Evolutionary conservation across 2,888 invertebrate species (phyloP).

Genomic region (Standfussiana lucernea): DNA sequence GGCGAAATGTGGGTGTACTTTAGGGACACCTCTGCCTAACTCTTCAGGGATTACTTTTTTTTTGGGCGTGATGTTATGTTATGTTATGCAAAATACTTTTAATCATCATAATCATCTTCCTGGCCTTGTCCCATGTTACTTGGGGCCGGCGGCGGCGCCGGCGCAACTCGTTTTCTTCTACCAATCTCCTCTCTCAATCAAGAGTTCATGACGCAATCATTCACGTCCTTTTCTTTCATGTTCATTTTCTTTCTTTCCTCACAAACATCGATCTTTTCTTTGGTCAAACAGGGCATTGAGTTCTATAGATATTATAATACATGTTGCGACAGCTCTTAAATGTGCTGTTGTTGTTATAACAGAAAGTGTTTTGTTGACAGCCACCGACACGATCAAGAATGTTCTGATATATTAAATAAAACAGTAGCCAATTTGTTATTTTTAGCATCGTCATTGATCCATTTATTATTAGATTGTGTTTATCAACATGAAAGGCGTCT

Average conservation of each 20-base stretch:
- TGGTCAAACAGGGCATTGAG: neutral
- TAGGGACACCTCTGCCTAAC: too few species aligned
- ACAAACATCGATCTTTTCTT: neutral
- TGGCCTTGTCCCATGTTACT: neutral
- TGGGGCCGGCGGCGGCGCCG: neutral
- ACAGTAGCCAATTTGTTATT: conserved; percentile 22
- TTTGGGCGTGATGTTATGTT: too few species aligned
- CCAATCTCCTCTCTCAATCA: neutral
- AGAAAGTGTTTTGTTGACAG: conserved; percentile 20
- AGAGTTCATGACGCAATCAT: neutral
- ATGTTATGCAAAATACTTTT: too few species aligned
- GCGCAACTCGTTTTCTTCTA: neutral
- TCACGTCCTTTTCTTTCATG: neutral
- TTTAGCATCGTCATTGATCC: conserved; percentile 36
- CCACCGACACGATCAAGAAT: conserved; percentile 10
- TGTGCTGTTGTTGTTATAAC: conserved; percentile 18
- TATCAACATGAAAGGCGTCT: conserved; percentile 18
- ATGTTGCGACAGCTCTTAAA: neutral
- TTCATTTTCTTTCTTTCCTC: neutral
- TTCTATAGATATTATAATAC: neutral
- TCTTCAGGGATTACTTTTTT: too few species aligned
- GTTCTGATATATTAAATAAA: conserved; percentile 14
- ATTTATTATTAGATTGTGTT: conserved; percentile 34
- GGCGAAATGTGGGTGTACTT: too few species aligned
- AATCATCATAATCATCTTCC: too few species aligned